Evolutionary conservation across 2,797 vertebrate genomes (phyloP), one percentile per base, ranked within the genome.

Genomic region (Pygocentrus nattereri): DNA sequence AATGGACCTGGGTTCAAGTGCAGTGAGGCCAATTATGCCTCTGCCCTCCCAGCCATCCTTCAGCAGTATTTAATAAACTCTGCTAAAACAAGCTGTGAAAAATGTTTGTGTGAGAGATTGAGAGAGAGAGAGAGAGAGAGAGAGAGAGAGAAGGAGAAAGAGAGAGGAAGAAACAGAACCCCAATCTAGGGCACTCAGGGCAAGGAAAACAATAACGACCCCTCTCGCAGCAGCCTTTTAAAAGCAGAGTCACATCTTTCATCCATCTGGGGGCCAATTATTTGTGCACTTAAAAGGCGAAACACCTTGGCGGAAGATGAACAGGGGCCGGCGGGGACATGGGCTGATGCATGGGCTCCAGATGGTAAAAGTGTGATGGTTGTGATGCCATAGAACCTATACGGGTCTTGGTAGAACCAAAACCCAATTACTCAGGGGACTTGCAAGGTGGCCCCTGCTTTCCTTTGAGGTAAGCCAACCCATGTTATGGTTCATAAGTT

Each of bases 261-360:
- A 95, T 95, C 94, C 95, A 97, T 97, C 95, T 97, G 96, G 95
- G 94, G 94, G 94, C 94, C 95, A 97, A 96, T 96, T 95, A 96
- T 93, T 95, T 94, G 91, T 91, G 85, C 93, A 93, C 93, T 96
- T 95, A 96, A 97, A 97, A 96, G 93, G 93, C 92, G 87, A 96
- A 96, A 96, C 96, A 95, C 95, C 94, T 96, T 96, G 95, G 94
- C 94, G 93, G 92, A 95, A 96, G 93, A 96, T 96, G 96, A 96
- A 96, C 96, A 93, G 95, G 92, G 90, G 90, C 93, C 92, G 91
- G 92, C 92, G 87, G 93, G 87, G 89, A 92, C 91, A 91, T 90
- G 87, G 89, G 82, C 85, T 82, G 78, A 87, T 94, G 93, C 95
- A 96, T 96, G 95, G 89, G 88, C 93, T 95, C 95, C 96, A 97